A percentile compares a stretch with the other conserved stretches of the same genome.
phyloP scores from a whole-genome alignment of 2,888 invertebrate species.

The Eupithecia dodoneata region DNA sequence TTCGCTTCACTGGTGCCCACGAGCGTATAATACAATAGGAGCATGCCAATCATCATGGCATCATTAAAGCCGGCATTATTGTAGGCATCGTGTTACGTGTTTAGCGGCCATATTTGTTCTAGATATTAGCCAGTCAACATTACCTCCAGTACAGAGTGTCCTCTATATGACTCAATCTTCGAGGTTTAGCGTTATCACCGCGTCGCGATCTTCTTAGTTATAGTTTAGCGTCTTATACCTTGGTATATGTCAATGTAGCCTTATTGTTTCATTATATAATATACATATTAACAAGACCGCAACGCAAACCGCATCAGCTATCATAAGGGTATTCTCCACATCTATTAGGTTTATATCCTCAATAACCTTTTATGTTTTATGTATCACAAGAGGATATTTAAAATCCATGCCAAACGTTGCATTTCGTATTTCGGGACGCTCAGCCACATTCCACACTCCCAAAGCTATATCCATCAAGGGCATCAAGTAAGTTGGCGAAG shows the following conservation, averaged over 20 bases:
- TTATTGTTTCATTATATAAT: slow-evolving; percentile 25
- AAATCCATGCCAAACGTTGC: slow-evolving; percentile 18
- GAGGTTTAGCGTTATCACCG: slow-evolving; percentile 54
- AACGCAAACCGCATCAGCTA: neutral
- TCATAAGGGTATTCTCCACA: neutral
- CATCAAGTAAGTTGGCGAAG: slow-evolving; percentile 50
- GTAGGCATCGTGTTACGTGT: slow-evolving; percentile 52
- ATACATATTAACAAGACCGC: neutral
- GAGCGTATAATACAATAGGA: slow-evolving; percentile 16
- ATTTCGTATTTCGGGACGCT: slow-evolving; percentile 37
- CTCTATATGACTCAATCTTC: slow-evolving; percentile 61
- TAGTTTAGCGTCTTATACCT: slow-evolving; percentile 42
- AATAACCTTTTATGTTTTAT: neutral
- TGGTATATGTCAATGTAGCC: slow-evolving; percentile 18
- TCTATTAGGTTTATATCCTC: neutral
- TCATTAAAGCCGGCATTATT: slow-evolving; percentile 28
- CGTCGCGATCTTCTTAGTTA: slow-evolving; percentile 47
- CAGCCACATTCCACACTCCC: slow-evolving; percentile 49
- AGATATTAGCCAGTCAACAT: slow-evolving; percentile 64
- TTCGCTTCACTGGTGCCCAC: slow-evolving; percentile 14
- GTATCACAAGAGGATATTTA: neutral
- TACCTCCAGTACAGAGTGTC: slow-evolving; percentile 52
- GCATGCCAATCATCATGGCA: slow-evolving; percentile 23
- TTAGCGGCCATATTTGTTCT: slow-evolving; percentile 69
- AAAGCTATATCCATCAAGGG: slow-evolving; percentile 69